A percentile compares a stretch with the other conserved stretches of the same genome.
Conservation (phyloP, 2,888 invertebrate genomes). For the Chydorus sphaericus region DNA sequence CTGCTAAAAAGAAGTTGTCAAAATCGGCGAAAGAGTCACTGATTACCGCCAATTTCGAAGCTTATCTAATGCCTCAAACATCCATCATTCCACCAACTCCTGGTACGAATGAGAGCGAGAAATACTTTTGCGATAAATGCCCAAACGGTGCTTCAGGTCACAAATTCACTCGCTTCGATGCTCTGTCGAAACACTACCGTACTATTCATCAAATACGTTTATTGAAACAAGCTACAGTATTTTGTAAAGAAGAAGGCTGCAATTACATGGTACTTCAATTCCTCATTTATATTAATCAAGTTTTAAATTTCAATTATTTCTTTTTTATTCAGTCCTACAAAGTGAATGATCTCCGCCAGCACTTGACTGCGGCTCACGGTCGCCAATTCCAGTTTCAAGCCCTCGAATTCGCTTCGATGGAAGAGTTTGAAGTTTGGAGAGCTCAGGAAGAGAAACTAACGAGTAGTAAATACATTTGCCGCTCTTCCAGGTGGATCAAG, state of each 20-base stretch:
- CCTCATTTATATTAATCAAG: too few species aligned
- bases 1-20: not conserved
- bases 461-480: slow-evolving; percentile 1
- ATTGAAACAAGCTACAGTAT: not conserved
- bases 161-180: not conserved
- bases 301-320: too few species aligned
- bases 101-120: not conserved
- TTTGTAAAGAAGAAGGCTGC: not conserved
- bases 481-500: too few species aligned
- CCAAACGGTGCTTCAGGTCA: too few species aligned
- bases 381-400: not conserved
- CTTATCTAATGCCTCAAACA: not conserved
- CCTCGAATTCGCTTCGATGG: not conserved
- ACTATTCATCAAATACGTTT: not conserved
- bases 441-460: not conserved
- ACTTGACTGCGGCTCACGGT: not conserved
- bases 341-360: not conserved
- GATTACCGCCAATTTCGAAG: not conserved
- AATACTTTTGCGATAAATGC: not conserved
- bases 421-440: slow-evolving; percentile 11
- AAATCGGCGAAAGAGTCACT: not conserved
- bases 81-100: not conserved
- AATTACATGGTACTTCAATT: not conserved
- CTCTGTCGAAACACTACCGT: not conserved
- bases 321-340: not conserved